Conservation (phyloP, 2,113 vertebrate genomes). For the Neofelis nebulosa region DNA sequence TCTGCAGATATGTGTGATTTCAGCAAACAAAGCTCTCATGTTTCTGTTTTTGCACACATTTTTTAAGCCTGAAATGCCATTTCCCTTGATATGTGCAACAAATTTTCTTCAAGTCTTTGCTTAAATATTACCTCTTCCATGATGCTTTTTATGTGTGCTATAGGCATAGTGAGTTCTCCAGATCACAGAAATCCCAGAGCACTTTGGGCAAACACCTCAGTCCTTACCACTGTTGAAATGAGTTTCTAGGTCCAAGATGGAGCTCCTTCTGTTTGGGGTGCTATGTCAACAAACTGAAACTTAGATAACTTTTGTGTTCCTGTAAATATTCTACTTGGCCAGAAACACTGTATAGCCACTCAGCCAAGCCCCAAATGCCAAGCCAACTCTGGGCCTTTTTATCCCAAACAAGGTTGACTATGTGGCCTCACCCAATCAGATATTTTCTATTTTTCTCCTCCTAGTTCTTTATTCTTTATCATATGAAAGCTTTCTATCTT, state of each 20-base stretch:
- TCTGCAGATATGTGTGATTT: conserved; percentile 23
- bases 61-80: neutral
- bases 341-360: neutral
- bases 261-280: neutral
- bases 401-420: neutral
- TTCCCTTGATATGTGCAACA: neutral
- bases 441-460: neutral
- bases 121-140: neutral
- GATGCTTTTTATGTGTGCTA: neutral
- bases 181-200: neutral
- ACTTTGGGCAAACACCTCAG: neutral
- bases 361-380: neutral
- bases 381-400: neutral
- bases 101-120: neutral
- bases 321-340: neutral
- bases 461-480: neutral
- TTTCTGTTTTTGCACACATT: neutral
- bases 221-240: neutral
- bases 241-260: neutral
- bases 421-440: neutral
- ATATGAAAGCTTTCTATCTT: neutral
- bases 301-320: neutral
- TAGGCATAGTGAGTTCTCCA: neutral
- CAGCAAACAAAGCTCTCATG: neutral
- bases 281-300: neutral